These are phyloP conservation scores for Chelon auratus DNA, from an alignment of 2,797 vertebrate genomes.

Conservation along the genomic window DNA sequence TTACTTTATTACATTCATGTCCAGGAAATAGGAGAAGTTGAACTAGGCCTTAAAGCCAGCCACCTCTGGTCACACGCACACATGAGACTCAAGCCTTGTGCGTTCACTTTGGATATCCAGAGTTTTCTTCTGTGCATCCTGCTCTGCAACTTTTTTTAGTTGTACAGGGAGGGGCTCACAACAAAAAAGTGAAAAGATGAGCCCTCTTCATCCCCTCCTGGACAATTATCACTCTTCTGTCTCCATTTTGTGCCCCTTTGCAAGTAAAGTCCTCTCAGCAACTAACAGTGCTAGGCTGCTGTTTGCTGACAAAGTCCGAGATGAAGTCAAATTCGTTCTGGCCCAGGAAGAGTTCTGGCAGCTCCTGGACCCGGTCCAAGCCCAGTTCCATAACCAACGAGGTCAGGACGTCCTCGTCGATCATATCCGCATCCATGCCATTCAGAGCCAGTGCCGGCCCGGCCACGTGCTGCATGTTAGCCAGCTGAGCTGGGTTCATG, in stretches of 20 bases:
- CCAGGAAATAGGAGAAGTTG: slow-evolving; percentile 70
- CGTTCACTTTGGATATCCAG: slow-evolving; percentile 69
- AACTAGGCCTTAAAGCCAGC: slow-evolving; percentile 37
- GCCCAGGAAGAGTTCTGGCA: slow-evolving; percentile 96
- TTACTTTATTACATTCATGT: slow-evolving; percentile 86
- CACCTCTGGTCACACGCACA: slow-evolving; percentile 58
- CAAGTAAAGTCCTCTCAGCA: slow-evolving; percentile 85
- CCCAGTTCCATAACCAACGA: slow-evolving; percentile 95
- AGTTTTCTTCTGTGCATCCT: slow-evolving; percentile 61
- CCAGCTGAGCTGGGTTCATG: slow-evolving; percentile 84
- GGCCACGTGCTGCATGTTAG: slow-evolving; percentile 89
- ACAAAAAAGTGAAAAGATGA: slow-evolving; percentile 62
- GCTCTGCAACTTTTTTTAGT: slow-evolving; percentile 36
- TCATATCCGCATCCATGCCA: slow-evolving; percentile 93
- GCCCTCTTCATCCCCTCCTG: slow-evolving; percentile 55
- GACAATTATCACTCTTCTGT: slow-evolving; percentile 49
- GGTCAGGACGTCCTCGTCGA: slow-evolving; percentile 96
- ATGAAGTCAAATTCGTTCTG: slow-evolving; percentile 99
- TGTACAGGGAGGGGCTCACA: slow-evolving; percentile 54
- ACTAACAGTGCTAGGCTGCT: slow-evolving; percentile 94
- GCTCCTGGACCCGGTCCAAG: slow-evolving; percentile 94
- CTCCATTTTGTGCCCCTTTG: slow-evolving; percentile 33
- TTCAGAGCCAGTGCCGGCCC: slow-evolving; percentile 88
- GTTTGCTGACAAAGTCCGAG: slow-evolving; percentile 96
- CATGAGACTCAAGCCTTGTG: slow-evolving; percentile 45